A percentile compares a stretch with the other conserved stretches of the same genome.
Conservation (phyloP, 1,140 invertebrate genomes). For the Mizuhopecten yessoensis region DNA sequence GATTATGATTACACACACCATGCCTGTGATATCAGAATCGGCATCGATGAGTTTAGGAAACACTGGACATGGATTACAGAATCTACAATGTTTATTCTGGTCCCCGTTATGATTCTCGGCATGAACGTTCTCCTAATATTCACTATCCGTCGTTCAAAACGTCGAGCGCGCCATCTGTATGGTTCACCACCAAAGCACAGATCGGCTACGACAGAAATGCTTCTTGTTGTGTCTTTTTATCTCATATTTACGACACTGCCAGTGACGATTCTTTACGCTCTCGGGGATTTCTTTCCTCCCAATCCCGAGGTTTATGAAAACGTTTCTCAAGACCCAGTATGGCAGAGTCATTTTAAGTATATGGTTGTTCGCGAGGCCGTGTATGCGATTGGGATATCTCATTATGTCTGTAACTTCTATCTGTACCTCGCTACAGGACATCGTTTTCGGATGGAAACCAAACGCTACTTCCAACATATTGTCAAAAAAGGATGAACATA, state of each 20-base stretch:
- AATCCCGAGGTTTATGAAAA: conserved; percentile 15
- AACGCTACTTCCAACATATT: conserved; percentile 36
- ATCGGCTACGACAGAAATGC: conserved; percentile 72
- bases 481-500: neutral
- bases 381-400: conserved; percentile 72
- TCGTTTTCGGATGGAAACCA: conserved; percentile 66
- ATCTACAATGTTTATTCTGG: conserved; percentile 72
- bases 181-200: conserved; percentile 56
- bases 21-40: conserved; percentile 50
- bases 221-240: conserved; percentile 76
- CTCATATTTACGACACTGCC: conserved; percentile 75
- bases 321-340: conserved; percentile 57
- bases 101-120: conserved; percentile 71
- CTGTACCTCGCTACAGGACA: conserved; percentile 73
- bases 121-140: conserved; percentile 75
- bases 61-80: conserved; percentile 76
- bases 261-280: conserved; percentile 69
- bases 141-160: conserved; percentile 67
- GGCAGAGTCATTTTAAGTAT: conserved; percentile 70
- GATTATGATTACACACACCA: conserved; percentile 57
- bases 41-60: conserved; percentile 62
- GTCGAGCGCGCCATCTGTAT: conserved; percentile 53
- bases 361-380: conserved; percentile 64
- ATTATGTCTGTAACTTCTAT: conserved; percentile 76
- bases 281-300: conserved; percentile 62